A percentile compares a stretch with the other conserved stretches of the same genome.
These are phyloP conservation scores for Eulemur macaco DNA, from an alignment of 2,113 vertebrate genomes.

Conservation along the genomic window DNA sequence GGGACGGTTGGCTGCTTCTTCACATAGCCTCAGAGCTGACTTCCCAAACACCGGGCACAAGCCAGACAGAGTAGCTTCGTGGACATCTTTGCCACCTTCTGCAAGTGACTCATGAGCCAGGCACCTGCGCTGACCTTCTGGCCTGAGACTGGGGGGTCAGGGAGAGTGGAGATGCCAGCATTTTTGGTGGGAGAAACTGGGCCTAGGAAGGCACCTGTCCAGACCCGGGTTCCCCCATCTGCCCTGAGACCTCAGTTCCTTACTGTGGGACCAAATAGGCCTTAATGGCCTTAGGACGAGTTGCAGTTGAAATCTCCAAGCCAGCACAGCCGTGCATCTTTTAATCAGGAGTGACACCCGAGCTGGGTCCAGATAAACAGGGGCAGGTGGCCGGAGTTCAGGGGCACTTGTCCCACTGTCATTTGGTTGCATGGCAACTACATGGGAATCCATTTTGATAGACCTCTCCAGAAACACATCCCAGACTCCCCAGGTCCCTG, in stretches of 20 bases:
- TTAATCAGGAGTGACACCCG: accelerated
- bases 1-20: accelerated
- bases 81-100: neutral
- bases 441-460: neutral
- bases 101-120: neutral
- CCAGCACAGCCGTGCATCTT: no score
- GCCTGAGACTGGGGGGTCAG: neutral
- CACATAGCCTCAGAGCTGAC: accelerated
- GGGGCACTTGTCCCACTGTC: neutral
- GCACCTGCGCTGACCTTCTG: neutral
- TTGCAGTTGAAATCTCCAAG: neutral
- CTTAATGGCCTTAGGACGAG: neutral
- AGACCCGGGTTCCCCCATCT: neutral
- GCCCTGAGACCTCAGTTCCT: neutral
- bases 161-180: neutral
- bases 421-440: neutral
- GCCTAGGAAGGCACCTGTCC: neutral
- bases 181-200: neutral
- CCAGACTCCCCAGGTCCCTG: neutral
- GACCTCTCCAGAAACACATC: neutral
- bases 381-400: neutral
- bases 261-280: neutral
- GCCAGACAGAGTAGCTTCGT: neutral
- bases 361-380: neutral
- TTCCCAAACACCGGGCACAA: neutral